These are phyloP conservation scores for Villa cingulata DNA, from an alignment of 2,888 invertebrate species.

Conservation along the genomic window DNA sequence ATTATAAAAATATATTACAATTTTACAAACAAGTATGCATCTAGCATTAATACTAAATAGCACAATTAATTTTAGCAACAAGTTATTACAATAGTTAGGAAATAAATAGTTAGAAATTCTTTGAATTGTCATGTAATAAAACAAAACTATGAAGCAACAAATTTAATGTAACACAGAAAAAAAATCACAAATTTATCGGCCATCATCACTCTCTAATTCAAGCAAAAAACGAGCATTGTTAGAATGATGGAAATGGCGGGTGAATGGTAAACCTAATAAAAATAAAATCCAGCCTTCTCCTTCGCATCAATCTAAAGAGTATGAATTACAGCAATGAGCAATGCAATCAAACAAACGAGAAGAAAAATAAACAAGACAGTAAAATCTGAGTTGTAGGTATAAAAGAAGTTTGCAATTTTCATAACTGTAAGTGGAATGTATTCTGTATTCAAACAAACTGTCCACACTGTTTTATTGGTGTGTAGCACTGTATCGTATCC, in stretches of 20 bases:
- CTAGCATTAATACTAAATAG: too few relatives aligned
- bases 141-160: not conserved
- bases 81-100: not conserved
- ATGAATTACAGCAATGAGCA: too few relatives aligned
- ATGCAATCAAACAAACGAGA: conserved; percentile 2
- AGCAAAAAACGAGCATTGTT: not conserved
- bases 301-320: too few relatives aligned
- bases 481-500: too few relatives aligned
- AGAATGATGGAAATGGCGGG: conserved; percentile 6
- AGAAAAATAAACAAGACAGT: not conserved
- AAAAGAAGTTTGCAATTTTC: too few relatives aligned
- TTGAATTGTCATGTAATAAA: not conserved
- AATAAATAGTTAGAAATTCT: not conserved
- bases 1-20: too few relatives aligned
- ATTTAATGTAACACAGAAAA: not conserved
- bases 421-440: too few relatives aligned
- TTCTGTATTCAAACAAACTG: too few relatives aligned
- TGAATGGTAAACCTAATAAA: too few relatives aligned
- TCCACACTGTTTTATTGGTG: too few relatives aligned
- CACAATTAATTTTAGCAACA: not conserved
- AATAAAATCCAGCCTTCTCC: conserved; percentile 5
- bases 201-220: not conserved
- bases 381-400: too few relatives aligned
- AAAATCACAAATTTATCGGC: not conserved
- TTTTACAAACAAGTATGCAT: too few relatives aligned